A percentile compares a stretch with the other conserved stretches of the same genome.
phyloP scores from a whole-genome alignment of 2,113 vertebrate genomes.

The Nibea coibor region DNA sequence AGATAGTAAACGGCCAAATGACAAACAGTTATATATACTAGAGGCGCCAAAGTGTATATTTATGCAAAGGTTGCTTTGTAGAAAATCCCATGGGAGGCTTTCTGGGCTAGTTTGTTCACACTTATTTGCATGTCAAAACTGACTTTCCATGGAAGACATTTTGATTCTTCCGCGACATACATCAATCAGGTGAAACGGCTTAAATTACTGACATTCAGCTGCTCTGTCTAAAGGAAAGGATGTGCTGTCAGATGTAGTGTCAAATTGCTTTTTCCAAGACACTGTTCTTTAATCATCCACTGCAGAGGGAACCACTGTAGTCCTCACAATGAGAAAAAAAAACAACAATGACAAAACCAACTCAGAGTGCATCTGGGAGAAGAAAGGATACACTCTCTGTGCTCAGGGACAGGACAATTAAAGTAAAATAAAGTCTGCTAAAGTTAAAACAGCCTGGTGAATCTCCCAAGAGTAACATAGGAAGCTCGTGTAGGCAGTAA shows the following conservation, averaged over 20 bases:
- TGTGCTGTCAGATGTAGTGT: slow-evolving; percentile 34
- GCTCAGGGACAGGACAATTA: slow-evolving; percentile 78
- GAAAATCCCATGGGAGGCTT: slow-evolving; percentile 21
- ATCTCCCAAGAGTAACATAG: slow-evolving; percentile 70
- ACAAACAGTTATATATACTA: slow-evolving; percentile 32
- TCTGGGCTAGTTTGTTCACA: slow-evolving; percentile 2
- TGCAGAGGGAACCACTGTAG: slow-evolving; percentile 46
- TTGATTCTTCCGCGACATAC: slow-evolving; percentile 10
- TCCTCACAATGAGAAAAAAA: slow-evolving; percentile 22
- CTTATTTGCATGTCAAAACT: slow-evolving; percentile 26
- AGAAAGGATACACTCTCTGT: slow-evolving; percentile 49
- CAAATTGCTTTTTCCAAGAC: slow-evolving; percentile 41
- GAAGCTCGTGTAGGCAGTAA: slow-evolving; percentile 69
- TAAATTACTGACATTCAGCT: slow-evolving; percentile 32
- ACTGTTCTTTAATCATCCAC: slow-evolving; percentile 61
- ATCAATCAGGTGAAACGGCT: slow-evolving; percentile 9
- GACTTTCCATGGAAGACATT: slow-evolving; percentile 7
- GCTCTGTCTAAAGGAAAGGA: slow-evolving; percentile 31
- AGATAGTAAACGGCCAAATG: slow-evolving; percentile 36
- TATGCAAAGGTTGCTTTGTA: slow-evolving; percentile 15
- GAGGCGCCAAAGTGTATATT: slow-evolving; percentile 27
- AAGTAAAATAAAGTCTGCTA: slow-evolving; percentile 79
- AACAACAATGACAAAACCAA: slow-evolving; percentile 66
- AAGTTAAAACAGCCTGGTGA: slow-evolving; percentile 71
- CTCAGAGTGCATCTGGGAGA: slow-evolving; percentile 63